These are phyloP conservation scores for Ascidia mentula DNA, from an alignment of 23 tunicate genomes.

Conservation along the genomic window DNA sequence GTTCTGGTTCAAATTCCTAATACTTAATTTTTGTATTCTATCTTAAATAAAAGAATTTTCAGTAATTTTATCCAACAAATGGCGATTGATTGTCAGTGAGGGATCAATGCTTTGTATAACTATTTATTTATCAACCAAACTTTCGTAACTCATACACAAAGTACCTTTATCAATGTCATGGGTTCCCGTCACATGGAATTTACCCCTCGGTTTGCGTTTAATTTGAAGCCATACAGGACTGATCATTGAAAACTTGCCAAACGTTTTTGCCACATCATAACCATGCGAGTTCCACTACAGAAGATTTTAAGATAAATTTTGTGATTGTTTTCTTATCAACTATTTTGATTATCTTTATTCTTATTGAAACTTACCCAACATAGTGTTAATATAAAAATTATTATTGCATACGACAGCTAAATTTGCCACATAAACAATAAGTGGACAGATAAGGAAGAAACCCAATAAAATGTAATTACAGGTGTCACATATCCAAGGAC, in stretches of 20 bases:
- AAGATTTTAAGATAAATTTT: background rate
- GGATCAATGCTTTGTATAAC: too few species aligned
- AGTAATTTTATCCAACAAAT: too few species aligned
- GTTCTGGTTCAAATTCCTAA: too few species aligned
- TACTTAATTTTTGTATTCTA: too few species aligned
- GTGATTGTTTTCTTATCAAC: too few species aligned
- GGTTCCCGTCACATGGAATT: constrained; percentile 78
- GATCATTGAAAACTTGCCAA: constrained; percentile 86
- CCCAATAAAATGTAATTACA: constrained; percentile 24
- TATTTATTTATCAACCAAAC: too few species aligned
- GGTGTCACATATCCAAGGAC: constrained; percentile 86
- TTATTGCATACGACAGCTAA: background rate
- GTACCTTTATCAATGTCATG: constrained; percentile 94
- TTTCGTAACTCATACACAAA: background rate
- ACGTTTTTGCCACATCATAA: constrained; percentile 90
- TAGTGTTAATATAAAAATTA: background rate
- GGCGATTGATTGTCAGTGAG: too few species aligned
- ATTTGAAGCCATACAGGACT: constrained; percentile 99
- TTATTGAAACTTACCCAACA: too few species aligned
- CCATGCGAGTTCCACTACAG: constrained; percentile 91
- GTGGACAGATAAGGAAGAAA: too few species aligned
- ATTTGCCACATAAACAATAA: background rate
- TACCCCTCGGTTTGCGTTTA: constrained; percentile 84
- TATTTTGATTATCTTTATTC: too few species aligned
- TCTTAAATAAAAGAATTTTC: too few species aligned